Percentiles rank a stretch among this genome's conserved stretches.
phyloP scores from a whole-genome alignment of 2,113 vertebrate genomes.

The Paratilapia polleni region DNA sequence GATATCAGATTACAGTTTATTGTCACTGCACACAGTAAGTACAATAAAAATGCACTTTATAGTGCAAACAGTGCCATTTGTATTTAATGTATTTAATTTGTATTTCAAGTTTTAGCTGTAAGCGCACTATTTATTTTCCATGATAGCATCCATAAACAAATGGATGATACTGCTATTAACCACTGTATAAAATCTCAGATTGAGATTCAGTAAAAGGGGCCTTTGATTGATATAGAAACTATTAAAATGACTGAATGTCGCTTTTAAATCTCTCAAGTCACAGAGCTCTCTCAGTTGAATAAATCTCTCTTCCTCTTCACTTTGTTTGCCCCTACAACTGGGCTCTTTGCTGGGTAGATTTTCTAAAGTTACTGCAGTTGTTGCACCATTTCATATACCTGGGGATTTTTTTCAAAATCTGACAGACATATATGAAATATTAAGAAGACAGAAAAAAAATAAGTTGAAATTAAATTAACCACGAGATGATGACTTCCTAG shows the following conservation, averaged over 20 bases:
- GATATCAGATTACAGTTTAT: background rate
- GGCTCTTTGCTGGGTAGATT: background rate
- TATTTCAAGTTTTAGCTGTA: background rate
- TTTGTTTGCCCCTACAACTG: background rate
- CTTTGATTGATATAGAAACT: background rate
- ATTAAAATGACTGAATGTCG: no score
- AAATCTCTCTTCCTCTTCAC: background rate
- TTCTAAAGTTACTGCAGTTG: background rate
- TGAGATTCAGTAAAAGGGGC: background rate
- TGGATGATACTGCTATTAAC: background rate
- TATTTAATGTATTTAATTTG: no score
- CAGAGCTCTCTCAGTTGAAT: background rate
- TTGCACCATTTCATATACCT: background rate
- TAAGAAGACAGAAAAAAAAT: background rate
- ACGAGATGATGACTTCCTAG: background rate
- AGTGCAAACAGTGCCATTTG: background rate
- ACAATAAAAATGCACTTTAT: background rate
- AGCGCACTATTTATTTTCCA: background rate
- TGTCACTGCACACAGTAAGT: no score
- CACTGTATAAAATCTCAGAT: background rate
- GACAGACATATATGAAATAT: background rate
- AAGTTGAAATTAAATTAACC: background rate
- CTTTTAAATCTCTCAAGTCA: no score
- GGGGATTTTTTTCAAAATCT: background rate
- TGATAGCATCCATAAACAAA: background rate